phyloP scores from a whole-genome alignment of 2,888 invertebrate genomes.

The Ctenicera cuprea region DNA sequence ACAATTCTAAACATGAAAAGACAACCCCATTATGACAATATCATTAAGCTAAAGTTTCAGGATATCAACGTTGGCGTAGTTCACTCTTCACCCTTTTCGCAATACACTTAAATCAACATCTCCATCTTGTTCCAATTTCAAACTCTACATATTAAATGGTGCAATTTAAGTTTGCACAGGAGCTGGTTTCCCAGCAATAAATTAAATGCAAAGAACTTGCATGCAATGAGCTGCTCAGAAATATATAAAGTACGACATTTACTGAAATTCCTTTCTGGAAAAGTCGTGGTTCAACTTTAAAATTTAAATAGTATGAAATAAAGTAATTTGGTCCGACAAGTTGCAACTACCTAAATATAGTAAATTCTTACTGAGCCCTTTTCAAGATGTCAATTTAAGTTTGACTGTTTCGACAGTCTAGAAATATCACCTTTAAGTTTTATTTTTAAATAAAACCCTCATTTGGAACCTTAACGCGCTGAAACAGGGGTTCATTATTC shows the following conservation, averaged over 20 bases:
- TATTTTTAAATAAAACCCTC: too few species aligned
- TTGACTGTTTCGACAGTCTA: too few species aligned
- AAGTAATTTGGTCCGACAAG: too few species aligned
- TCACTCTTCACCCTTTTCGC: neutral
- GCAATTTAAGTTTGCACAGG: slow-evolving; percentile 21
- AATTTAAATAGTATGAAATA: neutral
- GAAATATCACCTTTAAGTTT: too few species aligned
- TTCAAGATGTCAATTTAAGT: too few species aligned
- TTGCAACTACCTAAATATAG: neutral
- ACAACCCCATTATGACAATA: slow-evolving; percentile 1
- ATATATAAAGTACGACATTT: neutral
- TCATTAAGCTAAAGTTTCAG: slow-evolving; percentile 2
- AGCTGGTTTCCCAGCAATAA: slow-evolving; percentile 16
- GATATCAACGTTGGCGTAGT: neutral
- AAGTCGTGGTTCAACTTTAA: slow-evolving; percentile 13
- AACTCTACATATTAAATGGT: slow-evolving; percentile 17
- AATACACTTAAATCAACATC: slow-evolving; percentile 20
- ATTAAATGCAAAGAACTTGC: slow-evolving; percentile 29
- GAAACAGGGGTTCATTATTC: slow-evolving; percentile 2
- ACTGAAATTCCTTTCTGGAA: neutral
- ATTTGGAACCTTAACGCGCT: too few species aligned
- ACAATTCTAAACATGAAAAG: too few species aligned
- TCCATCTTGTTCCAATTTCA: slow-evolving; percentile 13
- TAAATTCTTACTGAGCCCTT: neutral
- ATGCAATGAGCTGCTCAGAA: slow-evolving; percentile 19